Evolutionary conservation across 2,888 invertebrate genomes (phyloP).

Genomic region (Encarsia formosa): DNA sequence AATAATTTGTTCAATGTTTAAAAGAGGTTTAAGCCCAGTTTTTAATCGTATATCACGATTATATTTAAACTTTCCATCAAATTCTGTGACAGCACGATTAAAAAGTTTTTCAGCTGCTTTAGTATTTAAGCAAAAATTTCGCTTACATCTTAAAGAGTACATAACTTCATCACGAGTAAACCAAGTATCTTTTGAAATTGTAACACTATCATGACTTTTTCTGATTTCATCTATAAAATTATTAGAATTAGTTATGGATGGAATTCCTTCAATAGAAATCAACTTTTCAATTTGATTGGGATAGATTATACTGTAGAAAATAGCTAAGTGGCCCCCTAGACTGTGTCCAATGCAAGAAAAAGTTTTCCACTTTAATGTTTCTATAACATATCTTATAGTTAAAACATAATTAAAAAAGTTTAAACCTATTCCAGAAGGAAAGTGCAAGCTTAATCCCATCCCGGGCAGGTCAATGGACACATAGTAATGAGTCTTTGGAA

Average conservation of each 20-base stretch:
- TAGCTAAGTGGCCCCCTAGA: constrained; percentile 54
- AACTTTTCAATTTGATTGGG: constrained; percentile 51
- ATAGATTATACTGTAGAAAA: constrained; percentile 47
- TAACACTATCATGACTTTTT: constrained; percentile 45
- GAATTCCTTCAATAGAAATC: constrained; percentile 50
- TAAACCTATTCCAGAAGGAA: constrained; percentile 46
- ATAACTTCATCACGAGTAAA: constrained; percentile 54
- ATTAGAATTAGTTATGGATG: constrained; percentile 35
- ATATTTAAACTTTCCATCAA: constrained; percentile 52
- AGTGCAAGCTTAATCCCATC: constrained; percentile 51
- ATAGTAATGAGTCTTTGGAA: constrained; percentile 46
- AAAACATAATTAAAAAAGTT: constrained; percentile 43
- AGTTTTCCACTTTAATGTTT: constrained; percentile 48
- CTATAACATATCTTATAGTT: constrained; percentile 41
- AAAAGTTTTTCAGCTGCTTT: constrained; percentile 55
- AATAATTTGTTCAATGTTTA: constrained; percentile 16
- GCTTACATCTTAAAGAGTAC: constrained; percentile 50
- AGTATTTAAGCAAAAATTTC: constrained; percentile 47
- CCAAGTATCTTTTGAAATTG: constrained; percentile 40
- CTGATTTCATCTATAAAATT: constrained; percentile 39
- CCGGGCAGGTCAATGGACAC: constrained; percentile 53
- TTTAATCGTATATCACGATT: constrained; percentile 59
- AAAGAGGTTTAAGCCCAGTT: constrained; percentile 41
- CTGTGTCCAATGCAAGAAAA: constrained; percentile 50
- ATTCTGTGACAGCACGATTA: constrained; percentile 50